Base-by-base conservation (phyloP, 2,797 vertebrate genomes). In the Schizopygopsis pylzovi region DNA sequence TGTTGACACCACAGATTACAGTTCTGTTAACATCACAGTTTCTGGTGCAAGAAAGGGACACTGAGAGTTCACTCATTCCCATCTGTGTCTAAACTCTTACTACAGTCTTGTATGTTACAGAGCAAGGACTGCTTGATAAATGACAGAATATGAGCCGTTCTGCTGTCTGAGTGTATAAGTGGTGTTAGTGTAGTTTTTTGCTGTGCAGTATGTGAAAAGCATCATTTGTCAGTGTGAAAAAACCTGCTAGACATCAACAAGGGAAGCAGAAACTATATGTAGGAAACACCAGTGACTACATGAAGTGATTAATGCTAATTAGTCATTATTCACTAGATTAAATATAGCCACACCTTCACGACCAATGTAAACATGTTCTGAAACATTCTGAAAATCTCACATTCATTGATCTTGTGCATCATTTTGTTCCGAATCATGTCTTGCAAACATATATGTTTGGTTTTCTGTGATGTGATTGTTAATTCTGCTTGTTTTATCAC, bases 1-100 rank as follows among this genome's bases (percentile, higher is more conserved):
- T 72, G 41, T 83, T 75, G 68, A 72, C 67, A 18, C 16, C 20
- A 81, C 15, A 41, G 67, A 72, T 85, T 49, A 73, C 54, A 39
- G 39, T 79, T 80, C 52, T 85, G 61, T 25, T 77, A 70, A 59
- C 39, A 79, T 71, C 5, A 47, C 67, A 41, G 39, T 28, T 79
- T 70, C 18, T 79, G 76, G 20, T 41, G n/a, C 65, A 71, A 71
- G 22, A 39, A 41, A 16, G 81, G 20, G 33, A 63, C 54, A 37
- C 39, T 9, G 33, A 75, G 56, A 67, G 83, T 85, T 79, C 47
- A 79, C 49, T 10, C 18, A 11, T 61, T 79, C 7, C 33, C 47
- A 28, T 79, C 75, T 79, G 75, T 45, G 83, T 20, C 39, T 43
- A 43, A 37, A 79, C 52, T 59, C 49, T 43, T 43, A 18, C 49